phyloP scores from a whole-genome alignment of 2,888 invertebrate genomes.

The Archaeoteleia sp. region DNA sequence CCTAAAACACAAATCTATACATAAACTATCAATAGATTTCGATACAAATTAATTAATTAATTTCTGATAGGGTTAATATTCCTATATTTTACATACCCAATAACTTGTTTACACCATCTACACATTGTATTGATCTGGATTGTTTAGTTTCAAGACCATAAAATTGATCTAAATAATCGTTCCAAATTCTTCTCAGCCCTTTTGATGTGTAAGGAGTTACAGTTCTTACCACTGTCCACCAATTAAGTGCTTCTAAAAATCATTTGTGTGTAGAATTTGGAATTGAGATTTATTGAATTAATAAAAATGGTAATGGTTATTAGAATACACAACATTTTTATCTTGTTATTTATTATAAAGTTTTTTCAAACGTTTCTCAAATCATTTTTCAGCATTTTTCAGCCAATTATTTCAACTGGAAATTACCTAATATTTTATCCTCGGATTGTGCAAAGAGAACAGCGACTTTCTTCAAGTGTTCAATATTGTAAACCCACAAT shows the following conservation, averaged over 20 bases:
- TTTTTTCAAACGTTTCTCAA: not conserved
- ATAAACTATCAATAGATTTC: no score
- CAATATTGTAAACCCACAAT: conserved; percentile 80
- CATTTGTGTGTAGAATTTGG: conserved; percentile 4
- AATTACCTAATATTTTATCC: conserved; percentile 69
- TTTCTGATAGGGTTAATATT: conserved; percentile 3
- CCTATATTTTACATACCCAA: conserved; percentile 79
- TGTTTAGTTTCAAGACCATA: conserved; percentile 55
- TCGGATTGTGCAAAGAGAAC: conserved; percentile 75
- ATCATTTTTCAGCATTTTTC: no score
- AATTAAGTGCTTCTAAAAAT: conserved; percentile 70
- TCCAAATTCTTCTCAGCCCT: conserved; percentile 63
- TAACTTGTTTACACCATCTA: conserved; percentile 82
- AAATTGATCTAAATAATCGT: conserved; percentile 56
- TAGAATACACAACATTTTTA: no score
- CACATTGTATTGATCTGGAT: conserved; percentile 81
- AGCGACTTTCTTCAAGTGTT: conserved; percentile 80
- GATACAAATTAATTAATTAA: no score
- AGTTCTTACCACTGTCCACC: conserved; percentile 74
- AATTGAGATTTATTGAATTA: conserved; percentile 3
- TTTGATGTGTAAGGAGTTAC: conserved; percentile 68
- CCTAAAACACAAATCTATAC: not conserved
- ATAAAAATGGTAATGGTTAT: conserved; percentile 27
- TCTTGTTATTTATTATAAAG: not conserved
- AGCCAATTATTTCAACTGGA: no score